Percentiles rank a stretch among this genome's conserved stretches.
Conservation (phyloP, 2,113 vertebrate species). For the Cynocephalus volans region DNA sequence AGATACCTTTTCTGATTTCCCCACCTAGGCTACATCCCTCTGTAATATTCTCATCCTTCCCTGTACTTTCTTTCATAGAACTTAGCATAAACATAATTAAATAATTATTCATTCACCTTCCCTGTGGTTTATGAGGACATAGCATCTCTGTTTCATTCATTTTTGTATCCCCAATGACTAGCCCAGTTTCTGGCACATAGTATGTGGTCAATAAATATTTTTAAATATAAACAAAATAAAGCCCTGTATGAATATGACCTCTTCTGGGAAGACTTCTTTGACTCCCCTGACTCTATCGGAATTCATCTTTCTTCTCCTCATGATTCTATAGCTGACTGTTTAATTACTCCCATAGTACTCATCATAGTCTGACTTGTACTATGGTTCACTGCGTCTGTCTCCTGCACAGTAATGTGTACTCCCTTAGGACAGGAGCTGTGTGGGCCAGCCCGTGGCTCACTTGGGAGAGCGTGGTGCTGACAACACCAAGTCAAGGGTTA, state of each 20-base stretch:
- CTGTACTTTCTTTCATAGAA: neutral
- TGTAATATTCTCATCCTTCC: conserved; percentile 16
- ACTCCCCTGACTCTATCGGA: neutral
- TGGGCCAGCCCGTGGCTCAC: too few species aligned
- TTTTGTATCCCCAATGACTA: neutral
- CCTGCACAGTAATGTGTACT: neutral
- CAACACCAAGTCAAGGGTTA: too few species aligned
- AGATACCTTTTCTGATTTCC: neutral
- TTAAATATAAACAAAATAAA: neutral
- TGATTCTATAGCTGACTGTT: neutral
- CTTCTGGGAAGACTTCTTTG: neutral
- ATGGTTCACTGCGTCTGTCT: neutral
- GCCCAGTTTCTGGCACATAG: neutral
- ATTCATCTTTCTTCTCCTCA: neutral
- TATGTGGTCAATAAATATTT: neutral
- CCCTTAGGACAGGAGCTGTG: neutral
- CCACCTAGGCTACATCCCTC: neutral
- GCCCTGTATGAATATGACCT: neutral
- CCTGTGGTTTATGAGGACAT: neutral
- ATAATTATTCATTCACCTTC: neutral
- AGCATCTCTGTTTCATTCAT: conserved; percentile 3
- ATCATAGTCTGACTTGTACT: neutral
- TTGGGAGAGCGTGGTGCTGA: too few species aligned
- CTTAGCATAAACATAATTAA: conserved; percentile 36
- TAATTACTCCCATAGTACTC: neutral